These are phyloP conservation scores for Agapetus fuscipes DNA, from an alignment of 2,888 invertebrate genomes.

Conservation along the genomic window DNA sequence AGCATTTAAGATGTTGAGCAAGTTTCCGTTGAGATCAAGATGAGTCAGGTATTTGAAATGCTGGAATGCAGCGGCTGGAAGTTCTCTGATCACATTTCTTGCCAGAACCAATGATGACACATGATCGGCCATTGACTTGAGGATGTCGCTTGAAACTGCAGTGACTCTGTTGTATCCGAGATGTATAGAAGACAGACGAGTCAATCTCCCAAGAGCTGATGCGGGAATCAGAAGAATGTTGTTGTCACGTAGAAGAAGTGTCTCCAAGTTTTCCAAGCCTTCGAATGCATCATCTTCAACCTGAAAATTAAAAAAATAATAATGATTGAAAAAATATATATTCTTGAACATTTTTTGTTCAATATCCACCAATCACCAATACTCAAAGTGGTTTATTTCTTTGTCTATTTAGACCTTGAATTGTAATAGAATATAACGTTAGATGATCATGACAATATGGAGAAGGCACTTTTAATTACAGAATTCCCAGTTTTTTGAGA, in stretches of 20 bases:
- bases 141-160: conserved; percentile 69
- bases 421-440: no score
- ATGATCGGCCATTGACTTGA: conserved; percentile 61
- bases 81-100: conserved; percentile 77
- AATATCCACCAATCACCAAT: conserved; percentile 1
- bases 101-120: conserved; percentile 66
- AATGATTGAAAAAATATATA: conserved; percentile 5
- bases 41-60: conserved; percentile 62
- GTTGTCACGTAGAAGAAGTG: conserved; percentile 74
- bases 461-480: no score
- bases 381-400: background rate
- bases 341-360: conserved; percentile 1
- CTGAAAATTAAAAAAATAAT: conserved; percentile 38
- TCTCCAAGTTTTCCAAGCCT: conserved; percentile 66
- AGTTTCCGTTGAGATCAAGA: conserved; percentile 72
- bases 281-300: conserved; percentile 84
- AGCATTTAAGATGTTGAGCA: conserved; percentile 58
- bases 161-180: conserved; percentile 82
- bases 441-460: no score
- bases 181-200: conserved; percentile 61
- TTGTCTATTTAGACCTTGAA: no score
- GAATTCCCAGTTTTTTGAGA: no score
- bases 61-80: conserved; percentile 71
- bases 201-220: conserved; percentile 69
- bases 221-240: conserved; percentile 80